Conservation (phyloP, 2,113 vertebrate genomes). For the Azemiops feae region DNA sequence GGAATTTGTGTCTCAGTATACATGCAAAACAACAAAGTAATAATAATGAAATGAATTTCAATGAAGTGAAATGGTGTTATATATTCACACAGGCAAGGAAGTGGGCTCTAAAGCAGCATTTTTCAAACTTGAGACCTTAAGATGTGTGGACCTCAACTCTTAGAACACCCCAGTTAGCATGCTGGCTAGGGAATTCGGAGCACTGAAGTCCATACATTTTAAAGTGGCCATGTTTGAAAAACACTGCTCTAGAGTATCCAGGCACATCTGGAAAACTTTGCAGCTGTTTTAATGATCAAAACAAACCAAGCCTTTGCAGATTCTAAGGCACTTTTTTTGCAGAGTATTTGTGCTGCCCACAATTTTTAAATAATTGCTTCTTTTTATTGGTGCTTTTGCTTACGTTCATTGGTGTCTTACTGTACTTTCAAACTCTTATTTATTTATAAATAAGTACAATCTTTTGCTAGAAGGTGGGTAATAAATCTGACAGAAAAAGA, state of each 20-base stretch:
- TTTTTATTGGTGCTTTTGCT: neutral
- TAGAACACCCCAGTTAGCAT: neutral
- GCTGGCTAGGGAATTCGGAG: neutral
- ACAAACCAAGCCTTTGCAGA: neutral
- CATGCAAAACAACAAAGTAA: neutral
- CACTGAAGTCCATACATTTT: neutral
- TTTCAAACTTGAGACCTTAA: neutral
- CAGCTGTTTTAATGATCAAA: neutral
- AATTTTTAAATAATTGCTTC: neutral
- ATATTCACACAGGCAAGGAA: neutral
- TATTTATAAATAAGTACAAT: neutral
- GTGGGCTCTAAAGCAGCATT: neutral
- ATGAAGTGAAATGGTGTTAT: neutral
- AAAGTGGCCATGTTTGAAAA: neutral
- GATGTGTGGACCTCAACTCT: neutral
- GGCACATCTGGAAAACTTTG: neutral
- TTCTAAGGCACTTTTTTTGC: neutral
- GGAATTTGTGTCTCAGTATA: neutral
- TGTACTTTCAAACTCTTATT: neutral
- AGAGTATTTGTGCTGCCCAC: neutral
- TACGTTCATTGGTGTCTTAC: neutral
- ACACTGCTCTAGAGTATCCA: neutral
- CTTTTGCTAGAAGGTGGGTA: neutral
- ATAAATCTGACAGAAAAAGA: neutral
- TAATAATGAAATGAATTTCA: neutral